These are phyloP conservation scores for Zonitis immaculata DNA, from an alignment of 2,888 invertebrate genomes.

Conservation along the genomic window DNA sequence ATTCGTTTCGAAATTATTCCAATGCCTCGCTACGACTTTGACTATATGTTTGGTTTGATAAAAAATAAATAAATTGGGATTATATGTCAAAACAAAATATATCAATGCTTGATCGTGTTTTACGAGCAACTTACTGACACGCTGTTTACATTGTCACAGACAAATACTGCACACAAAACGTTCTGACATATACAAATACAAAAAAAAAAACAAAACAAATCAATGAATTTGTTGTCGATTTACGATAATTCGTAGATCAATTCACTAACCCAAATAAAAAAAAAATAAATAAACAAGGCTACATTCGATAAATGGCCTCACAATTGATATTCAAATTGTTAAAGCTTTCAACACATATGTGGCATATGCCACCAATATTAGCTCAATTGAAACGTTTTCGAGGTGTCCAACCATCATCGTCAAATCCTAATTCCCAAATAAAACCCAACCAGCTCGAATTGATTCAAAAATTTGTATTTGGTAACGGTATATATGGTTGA, in stretches of 20 bases:
- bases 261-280: neutral
- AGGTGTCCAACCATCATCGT: neutral
- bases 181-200: constrained; percentile 16
- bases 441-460: neutral
- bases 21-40: constrained; percentile 26
- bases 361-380: neutral
- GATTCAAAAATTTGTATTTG: neutral
- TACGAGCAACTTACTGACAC: constrained; percentile 33
- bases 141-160: constrained; percentile 33
- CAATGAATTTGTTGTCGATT: neutral
- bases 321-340: neutral
- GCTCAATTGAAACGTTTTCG: neutral
- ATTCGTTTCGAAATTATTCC: constrained; percentile 27
- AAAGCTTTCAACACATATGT: neutral
- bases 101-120: constrained; percentile 31
- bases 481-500: too few species aligned
- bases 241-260: neutral
- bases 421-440: neutral
- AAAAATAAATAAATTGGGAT: constrained; percentile 33
- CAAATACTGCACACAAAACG: constrained; percentile 27
- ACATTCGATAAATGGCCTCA: neutral
- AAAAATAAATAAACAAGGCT: neutral
- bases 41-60: constrained; percentile 26
- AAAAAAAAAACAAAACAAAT: neutral
- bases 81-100: constrained; percentile 35